Base-by-base conservation (phyloP, 2,888 invertebrate genomes). In the Ditylenchus weischeri region DNA sequence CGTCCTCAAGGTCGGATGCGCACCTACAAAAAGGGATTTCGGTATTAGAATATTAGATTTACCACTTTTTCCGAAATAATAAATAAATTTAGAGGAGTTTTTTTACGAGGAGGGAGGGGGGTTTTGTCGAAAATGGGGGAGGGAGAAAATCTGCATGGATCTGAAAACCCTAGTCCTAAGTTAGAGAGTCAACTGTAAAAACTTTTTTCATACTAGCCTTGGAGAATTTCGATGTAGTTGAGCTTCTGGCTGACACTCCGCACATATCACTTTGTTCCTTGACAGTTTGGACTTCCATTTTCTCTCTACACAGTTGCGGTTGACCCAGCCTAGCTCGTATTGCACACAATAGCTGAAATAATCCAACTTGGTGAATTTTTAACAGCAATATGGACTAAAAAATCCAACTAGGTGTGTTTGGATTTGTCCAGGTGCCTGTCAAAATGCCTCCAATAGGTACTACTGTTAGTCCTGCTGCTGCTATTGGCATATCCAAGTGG, bases 201-300 rank as follows among this genome's bases (percentile, higher is more conserved):
- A 29, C 5, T 29, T 29, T 4, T 4, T 29, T 29, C 2, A 29
- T 5, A 43, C 43, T 43, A 8, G 74, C 64, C 73, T 67, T 57
- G 62, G 60, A 43, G 36, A 62, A 47, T 75, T 74, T 29, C 80
- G 67, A 61, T 80, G 80, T 15, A 75, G 67, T 62, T 76, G 77
- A 11, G 80, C 80, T 69, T 80, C 77, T 38, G 80, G 80, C 61
- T 80, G 80, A 51, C 80, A 80, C 62, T 80, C 80, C 6, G 78
- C 79, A 63, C 80, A 80, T 48, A 80, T 78, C 1, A 69, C 65
- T 38, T 69, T 73, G 19, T 75, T 73, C 49, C 62, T 59, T n/a
- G 21, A 49, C 23, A 72, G 23, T 60, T 49, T 57, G 23, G 43
- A 58, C 62, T 73, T 51, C 29, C 35, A 54, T 50, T 68, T 61